Conservation (phyloP, 1,140 invertebrate genomes). For the Drosophila tropicalis region DNA sequence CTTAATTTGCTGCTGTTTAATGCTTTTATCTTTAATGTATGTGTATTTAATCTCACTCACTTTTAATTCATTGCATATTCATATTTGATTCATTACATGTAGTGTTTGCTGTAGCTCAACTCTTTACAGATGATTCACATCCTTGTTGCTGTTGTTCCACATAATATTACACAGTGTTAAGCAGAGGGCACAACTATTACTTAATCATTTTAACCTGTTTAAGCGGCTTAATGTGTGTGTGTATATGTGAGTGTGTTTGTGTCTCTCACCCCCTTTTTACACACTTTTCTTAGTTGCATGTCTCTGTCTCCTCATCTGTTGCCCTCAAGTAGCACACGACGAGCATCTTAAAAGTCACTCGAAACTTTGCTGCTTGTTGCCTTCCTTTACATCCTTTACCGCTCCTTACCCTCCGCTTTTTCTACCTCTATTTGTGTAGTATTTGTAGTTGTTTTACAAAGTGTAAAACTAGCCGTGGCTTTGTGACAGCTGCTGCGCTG, state of each 20-base stretch:
- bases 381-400: constrained; percentile 3
- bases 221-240: constrained; percentile 66
- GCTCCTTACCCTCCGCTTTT: not conserved
- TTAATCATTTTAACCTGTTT: constrained; percentile 79
- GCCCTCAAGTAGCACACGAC: constrained; percentile 45
- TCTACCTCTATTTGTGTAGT: not conserved
- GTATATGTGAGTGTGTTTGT: not conserved
- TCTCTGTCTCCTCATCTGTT: constrained; percentile 23
- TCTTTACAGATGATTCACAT: constrained; percentile 1
- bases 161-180: constrained; percentile 65
- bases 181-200: constrained; percentile 71
- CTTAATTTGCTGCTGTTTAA: too few species aligned
- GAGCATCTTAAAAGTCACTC: constrained; percentile 58
- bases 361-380: constrained; percentile 29
- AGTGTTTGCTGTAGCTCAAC: not conserved
- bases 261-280: constrained; percentile 5
- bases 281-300: too few species aligned
- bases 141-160: constrained; percentile 44
- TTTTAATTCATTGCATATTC: not conserved
- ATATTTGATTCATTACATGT: not conserved
- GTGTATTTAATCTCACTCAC: too few species aligned
- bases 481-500: constrained; percentile 29
- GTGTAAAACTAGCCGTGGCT: constrained; percentile 57
- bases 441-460: constrained; percentile 40
- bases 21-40: too few species aligned